A percentile compares a stretch with the other conserved stretches of the same genome.
Conservation (phyloP, 2,797 vertebrate species). For the Danio tinwini region DNA sequence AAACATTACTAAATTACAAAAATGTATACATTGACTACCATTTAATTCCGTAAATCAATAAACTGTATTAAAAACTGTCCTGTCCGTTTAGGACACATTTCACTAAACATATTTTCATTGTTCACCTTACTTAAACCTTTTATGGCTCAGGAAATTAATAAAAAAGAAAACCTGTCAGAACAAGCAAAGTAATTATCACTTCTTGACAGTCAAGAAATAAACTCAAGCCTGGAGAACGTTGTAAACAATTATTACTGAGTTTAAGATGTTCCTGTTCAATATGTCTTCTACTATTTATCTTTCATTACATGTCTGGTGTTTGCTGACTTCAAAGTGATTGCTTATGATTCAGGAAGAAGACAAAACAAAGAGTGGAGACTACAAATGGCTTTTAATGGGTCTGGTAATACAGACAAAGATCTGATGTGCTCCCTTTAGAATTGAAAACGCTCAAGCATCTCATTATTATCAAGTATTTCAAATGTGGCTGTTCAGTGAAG, state of each 20-base stretch:
- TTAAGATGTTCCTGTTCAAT: slow-evolving; percentile 22
- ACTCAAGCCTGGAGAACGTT: not conserved
- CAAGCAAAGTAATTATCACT: not conserved
- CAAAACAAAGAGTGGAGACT: not conserved
- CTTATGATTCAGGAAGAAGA: slow-evolving; percentile 15
- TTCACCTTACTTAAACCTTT: not conserved
- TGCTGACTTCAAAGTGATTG: not conserved
- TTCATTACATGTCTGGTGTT: slow-evolving; percentile 11
- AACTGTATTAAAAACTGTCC: no score
- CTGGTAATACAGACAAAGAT: slow-evolving; percentile 38
- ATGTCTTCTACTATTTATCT: slow-evolving; percentile 21
- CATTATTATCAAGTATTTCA: not conserved
- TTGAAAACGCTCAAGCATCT: slow-evolving; percentile 2
- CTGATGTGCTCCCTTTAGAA: slow-evolving; percentile 14
- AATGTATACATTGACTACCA: not conserved
- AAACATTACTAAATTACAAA: no score
- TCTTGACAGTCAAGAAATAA: not conserved
- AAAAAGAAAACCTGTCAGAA: not conserved
- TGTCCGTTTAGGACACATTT: not conserved
- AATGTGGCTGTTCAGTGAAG: not conserved
- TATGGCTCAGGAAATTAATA: not conserved
- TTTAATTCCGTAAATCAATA: not conserved
- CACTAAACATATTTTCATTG: not conserved
- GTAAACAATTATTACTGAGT: slow-evolving; percentile 22
- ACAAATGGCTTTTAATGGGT: slow-evolving; percentile 55